These are phyloP conservation scores for Mythimna vitellina DNA, from an alignment of 2,888 invertebrate genomes.

Conservation along the genomic window DNA sequence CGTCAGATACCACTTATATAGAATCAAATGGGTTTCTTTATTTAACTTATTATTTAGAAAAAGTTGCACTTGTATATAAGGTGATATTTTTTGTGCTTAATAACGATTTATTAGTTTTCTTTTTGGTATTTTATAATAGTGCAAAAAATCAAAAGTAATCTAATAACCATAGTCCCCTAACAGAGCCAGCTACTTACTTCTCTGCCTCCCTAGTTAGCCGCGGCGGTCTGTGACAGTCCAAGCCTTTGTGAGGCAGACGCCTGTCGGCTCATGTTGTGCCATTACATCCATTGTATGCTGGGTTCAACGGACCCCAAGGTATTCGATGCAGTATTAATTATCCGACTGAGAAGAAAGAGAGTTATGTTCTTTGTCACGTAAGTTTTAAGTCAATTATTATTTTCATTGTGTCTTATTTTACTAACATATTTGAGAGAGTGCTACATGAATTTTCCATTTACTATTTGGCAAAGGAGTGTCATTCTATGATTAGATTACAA, in stretches of 20 bases:
- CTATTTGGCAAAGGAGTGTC: background rate
- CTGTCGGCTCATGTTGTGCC: conserved; percentile 75
- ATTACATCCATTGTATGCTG: conserved; percentile 78
- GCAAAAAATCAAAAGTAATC: background rate
- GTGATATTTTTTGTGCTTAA: background rate
- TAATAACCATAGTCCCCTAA: conserved; percentile 14
- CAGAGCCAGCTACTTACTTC: conserved; percentile 67
- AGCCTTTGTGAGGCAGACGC: conserved; percentile 75
- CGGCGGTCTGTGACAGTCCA: conserved; percentile 74
- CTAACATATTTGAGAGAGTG: background rate
- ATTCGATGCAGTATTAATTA: conserved; percentile 73
- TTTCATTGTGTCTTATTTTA: background rate
- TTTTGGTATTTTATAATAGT: background rate
- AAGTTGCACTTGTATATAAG: no score
- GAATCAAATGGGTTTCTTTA: background rate
- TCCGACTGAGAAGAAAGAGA: conserved; percentile 46
- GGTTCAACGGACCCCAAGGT: conserved; percentile 73
- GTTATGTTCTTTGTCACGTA: conserved; percentile 39
- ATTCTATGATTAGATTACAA: background rate
- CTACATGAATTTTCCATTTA: background rate
- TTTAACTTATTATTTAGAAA: background rate
- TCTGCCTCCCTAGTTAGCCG: conserved; percentile 70
- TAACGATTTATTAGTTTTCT: background rate
- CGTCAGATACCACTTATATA: background rate
- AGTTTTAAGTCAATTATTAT: conserved; percentile 6